A percentile compares a stretch with the other conserved stretches of the same genome.
phyloP scores from a whole-genome alignment of 2,113 vertebrate species.

The Parus major region DNA sequence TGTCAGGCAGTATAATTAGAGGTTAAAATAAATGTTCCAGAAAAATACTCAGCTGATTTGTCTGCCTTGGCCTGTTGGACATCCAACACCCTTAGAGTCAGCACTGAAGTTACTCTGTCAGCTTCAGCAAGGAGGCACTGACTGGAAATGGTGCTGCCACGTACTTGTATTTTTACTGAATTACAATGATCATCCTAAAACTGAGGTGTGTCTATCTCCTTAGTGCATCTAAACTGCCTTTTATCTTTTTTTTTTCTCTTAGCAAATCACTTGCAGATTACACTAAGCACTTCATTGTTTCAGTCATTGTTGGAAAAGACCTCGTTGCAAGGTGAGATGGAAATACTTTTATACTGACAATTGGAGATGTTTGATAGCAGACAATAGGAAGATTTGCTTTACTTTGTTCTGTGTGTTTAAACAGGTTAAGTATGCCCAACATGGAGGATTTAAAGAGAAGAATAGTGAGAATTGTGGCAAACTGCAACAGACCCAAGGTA shows the following conservation, averaged over 20 bases:
- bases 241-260: neutral
- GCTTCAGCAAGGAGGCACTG: neutral
- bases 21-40: neutral
- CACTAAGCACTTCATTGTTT: slow-evolving; percentile 89
- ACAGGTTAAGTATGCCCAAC: slow-evolving; percentile 92
- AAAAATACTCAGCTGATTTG: neutral
- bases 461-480: slow-evolving; percentile 89
- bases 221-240: neutral
- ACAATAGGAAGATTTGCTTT: neutral
- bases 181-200: neutral
- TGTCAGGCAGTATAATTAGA: neutral
- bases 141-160: neutral
- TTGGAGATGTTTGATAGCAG: neutral
- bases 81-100: neutral
- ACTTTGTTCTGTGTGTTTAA: neutral
- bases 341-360: neutral
- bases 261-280: slow-evolving; percentile 93
- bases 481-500: slow-evolving; percentile 95
- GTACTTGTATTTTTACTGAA: neutral
- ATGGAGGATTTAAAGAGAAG: slow-evolving; percentile 92
- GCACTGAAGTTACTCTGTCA: neutral
- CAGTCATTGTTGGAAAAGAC: slow-evolving; percentile 91
- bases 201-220: neutral
- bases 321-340: slow-evolving; percentile 88
- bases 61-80: neutral